A percentile compares a stretch with the other conserved stretches of the same genome.
Evolutionary conservation across 2,888 invertebrate species (phyloP).

Genomic region (Plagodis dolabraria): DNA sequence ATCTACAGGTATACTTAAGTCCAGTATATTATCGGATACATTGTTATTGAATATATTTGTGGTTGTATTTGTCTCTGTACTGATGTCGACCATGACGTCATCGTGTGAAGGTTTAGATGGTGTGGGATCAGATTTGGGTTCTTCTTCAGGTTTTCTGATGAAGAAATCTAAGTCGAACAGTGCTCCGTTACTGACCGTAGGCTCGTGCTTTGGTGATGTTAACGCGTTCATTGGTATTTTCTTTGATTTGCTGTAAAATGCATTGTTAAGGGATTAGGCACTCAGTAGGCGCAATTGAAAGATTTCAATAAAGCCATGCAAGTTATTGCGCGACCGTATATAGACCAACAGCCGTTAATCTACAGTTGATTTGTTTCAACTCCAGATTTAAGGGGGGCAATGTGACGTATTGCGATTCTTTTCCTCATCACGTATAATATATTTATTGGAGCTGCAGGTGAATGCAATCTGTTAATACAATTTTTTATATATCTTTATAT

Average conservation of each 20-base stretch:
- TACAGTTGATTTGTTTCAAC: too few relatives aligned
- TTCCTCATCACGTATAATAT: too few relatives aligned
- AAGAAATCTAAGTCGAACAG: slow-evolving; percentile 82
- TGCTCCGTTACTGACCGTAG: slow-evolving; percentile 49
- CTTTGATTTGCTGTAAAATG: slow-evolving; percentile 72
- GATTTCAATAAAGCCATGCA: too few relatives aligned
- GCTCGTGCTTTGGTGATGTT: slow-evolving; percentile 64
- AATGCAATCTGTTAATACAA: not conserved
- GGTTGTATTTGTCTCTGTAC: slow-evolving; percentile 52
- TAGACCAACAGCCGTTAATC: too few relatives aligned
- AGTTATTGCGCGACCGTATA: too few relatives aligned
- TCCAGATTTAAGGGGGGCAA: too few relatives aligned
- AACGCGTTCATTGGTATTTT: slow-evolving; percentile 88
- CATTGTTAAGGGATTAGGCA: too few relatives aligned
- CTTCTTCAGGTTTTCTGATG: slow-evolving; percentile 61
- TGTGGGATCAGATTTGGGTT: slow-evolving; percentile 31
- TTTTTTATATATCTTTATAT: too few relatives aligned
- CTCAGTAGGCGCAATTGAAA: too few relatives aligned
- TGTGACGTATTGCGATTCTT: too few relatives aligned
- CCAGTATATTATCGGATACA: slow-evolving; percentile 47
- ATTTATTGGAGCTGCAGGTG: too few relatives aligned
- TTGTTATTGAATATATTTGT: slow-evolving; percentile 42
- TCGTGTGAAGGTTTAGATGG: slow-evolving; percentile 52
- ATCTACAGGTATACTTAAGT: slow-evolving; percentile 52
- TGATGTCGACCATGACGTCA: slow-evolving; percentile 86